These are phyloP conservation scores for Myanophis thanlyinensis DNA, from an alignment of 2,113 vertebrate genomes.

Conservation along the genomic window DNA sequence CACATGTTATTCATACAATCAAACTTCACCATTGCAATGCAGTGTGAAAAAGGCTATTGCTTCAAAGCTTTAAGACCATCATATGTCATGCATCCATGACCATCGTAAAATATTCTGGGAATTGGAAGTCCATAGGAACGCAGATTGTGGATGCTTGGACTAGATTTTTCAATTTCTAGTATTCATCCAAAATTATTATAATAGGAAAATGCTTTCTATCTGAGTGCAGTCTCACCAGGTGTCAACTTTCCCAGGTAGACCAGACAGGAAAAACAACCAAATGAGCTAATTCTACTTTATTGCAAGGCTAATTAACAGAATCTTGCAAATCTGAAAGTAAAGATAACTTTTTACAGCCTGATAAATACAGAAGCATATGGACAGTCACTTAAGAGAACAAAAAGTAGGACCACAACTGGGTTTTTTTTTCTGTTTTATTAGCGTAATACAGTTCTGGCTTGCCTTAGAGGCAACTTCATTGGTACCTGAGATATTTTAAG, in stretches of 20 bases:
- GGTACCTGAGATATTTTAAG: neutral
- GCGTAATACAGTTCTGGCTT: neutral
- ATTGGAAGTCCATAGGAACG: neutral
- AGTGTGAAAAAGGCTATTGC: neutral
- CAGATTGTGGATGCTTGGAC: neutral
- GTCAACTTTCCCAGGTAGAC: neutral
- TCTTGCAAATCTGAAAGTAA: neutral
- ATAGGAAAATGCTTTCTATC: neutral
- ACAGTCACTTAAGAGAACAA: neutral
- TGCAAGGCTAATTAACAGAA: neutral
- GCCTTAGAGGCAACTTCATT: neutral
- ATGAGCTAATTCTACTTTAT: neutral
- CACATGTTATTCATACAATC: neutral
- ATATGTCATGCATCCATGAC: neutral
- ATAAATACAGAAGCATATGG: neutral
- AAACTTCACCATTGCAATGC: neutral
- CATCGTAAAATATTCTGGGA: neutral
- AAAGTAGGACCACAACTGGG: neutral
- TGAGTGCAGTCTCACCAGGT: neutral
- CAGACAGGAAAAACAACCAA: neutral
- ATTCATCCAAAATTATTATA: neutral
- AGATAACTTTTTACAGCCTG: neutral
- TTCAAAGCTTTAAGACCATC: neutral
- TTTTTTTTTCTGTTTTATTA: neutral
- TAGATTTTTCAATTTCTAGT: neutral